phyloP scores from a whole-genome alignment of 2,797 vertebrate genomes.

The Glyptemys insculpta region DNA sequence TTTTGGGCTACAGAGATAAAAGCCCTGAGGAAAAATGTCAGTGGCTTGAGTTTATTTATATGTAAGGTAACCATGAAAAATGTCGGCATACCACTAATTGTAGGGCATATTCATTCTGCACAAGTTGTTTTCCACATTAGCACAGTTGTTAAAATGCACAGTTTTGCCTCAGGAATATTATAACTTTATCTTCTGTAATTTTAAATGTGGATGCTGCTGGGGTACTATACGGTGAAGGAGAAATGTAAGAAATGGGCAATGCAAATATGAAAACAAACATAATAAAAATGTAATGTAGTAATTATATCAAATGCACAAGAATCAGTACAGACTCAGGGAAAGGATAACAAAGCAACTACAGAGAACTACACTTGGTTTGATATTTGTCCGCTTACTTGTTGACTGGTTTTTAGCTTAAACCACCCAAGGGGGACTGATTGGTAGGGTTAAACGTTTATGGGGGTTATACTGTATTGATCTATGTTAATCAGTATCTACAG shows the following conservation, averaged over 20 bases:
- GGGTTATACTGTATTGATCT: constrained; percentile 60
- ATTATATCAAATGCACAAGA: constrained; percentile 15
- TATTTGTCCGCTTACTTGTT: constrained; percentile 59
- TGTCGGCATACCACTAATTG: constrained; percentile 69
- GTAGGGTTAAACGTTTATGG: constrained; percentile 64
- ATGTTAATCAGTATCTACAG: constrained; percentile 3
- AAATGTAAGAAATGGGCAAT: constrained; percentile 31
- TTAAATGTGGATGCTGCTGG: constrained; percentile 65
- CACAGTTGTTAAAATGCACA: constrained; percentile 71
- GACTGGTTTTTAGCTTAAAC: constrained; percentile 73
- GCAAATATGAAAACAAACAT: constrained; percentile 53
- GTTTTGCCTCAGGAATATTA: constrained; percentile 73
- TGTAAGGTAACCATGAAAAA: constrained; percentile 76
- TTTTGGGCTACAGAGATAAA: constrained; percentile 73
- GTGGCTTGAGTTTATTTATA: constrained; percentile 73
- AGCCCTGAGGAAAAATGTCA: constrained; percentile 73
- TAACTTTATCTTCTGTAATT: constrained; percentile 75
- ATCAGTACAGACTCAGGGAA: neutral
- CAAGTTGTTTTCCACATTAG: constrained; percentile 77
- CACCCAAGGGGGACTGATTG: constrained; percentile 69
- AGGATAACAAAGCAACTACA: neutral
- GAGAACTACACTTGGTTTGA: constrained; percentile 55
- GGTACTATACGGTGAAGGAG: constrained; percentile 24
- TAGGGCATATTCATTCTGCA: constrained; percentile 77
- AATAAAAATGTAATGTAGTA: constrained; percentile 51